These are phyloP conservation scores for Enteromius anoplus DNA, from an alignment of 2,797 vertebrate species.

Conservation along the genomic window DNA sequence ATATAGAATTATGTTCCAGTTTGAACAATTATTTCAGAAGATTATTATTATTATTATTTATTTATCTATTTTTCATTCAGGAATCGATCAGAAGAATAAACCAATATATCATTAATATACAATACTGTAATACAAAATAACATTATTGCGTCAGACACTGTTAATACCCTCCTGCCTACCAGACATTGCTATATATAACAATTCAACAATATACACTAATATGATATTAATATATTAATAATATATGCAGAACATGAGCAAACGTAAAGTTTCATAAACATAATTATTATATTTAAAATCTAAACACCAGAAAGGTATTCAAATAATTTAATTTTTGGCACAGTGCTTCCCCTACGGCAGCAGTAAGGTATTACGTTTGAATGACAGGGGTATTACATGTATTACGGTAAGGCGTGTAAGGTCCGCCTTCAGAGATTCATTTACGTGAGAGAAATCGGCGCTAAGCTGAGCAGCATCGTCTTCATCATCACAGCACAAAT, in stretches of 20 bases:
- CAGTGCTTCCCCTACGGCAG: background rate
- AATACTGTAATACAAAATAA: background rate
- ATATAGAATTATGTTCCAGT: background rate
- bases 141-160: background rate
- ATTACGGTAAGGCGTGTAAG: constrained; percentile 70
- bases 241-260: background rate
- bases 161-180: too few relatives aligned
- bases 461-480: constrained; percentile 66
- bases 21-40: background rate
- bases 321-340: background rate
- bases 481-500: constrained; percentile 68
- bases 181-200: background rate
- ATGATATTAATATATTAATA: background rate
- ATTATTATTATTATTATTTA: too few relatives aligned
- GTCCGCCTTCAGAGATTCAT: constrained; percentile 68
- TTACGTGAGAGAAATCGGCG: constrained; percentile 65
- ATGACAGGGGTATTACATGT: background rate
- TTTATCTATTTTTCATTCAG: background rate
- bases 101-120: background rate
- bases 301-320: background rate
- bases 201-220: background rate
- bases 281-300: background rate
- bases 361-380: too few relatives aligned
- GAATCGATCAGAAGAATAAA: background rate
- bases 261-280: background rate